phyloP scores from a whole-genome alignment of 37 sponge, comb jelly and placozoan species.

The Geodia barretti region DNA sequence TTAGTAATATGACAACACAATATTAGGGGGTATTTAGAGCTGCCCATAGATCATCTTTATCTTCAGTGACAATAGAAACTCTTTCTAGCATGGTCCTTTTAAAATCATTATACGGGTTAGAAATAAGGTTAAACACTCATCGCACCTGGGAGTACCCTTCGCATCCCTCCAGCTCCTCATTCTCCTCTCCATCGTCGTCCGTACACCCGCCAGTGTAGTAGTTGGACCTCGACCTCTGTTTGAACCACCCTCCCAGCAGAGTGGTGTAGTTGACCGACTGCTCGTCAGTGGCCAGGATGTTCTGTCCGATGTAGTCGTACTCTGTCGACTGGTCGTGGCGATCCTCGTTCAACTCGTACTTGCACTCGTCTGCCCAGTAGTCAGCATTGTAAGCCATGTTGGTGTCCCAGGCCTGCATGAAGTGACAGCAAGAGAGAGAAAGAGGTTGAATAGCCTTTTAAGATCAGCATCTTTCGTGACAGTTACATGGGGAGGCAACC shows the following conservation, averaged over 20 bases:
- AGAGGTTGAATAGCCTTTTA: no score
- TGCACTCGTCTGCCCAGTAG: neutral
- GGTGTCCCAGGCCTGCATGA: neutral
- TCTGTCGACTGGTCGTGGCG: neutral
- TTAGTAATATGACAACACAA: no score
- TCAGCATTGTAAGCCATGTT: neutral
- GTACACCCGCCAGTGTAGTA: constrained; percentile 24
- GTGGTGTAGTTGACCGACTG: neutral
- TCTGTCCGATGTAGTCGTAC: neutral
- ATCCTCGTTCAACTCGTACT: neutral
- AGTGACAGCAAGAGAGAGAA: no score
- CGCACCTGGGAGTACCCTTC: constrained; percentile 24
- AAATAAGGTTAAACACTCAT: no score
- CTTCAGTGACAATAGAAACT: no score
- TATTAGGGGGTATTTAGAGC: no score
- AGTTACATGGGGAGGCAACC: no score
- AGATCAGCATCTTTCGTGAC: no score
- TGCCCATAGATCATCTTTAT: no score
- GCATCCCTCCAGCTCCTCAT: constrained; percentile 31
- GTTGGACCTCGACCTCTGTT: neutral
- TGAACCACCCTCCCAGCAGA: neutral
- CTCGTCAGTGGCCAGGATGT: neutral
- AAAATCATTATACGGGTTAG: no score
- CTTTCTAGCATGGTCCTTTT: no score
- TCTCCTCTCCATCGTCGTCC: constrained; percentile 42